Evolutionary conservation across 2,888 invertebrate genomes (phyloP), one percentile per base, ranked within the genome.

Genomic region (Cremastinae sp.): DNA sequence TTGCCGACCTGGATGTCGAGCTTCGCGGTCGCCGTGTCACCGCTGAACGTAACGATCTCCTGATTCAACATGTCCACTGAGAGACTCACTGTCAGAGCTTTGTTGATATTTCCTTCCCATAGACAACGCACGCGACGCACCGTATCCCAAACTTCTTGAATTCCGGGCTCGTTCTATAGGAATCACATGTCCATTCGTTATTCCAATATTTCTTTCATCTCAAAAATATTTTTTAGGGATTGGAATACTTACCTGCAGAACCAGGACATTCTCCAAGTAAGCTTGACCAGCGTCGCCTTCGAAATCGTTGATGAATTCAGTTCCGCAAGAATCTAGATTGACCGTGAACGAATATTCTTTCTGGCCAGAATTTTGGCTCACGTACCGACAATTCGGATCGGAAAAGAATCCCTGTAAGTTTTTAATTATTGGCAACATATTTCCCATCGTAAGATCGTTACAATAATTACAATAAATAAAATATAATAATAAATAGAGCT

Each of bases 61-160:
- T 95, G 94, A 80, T 94, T 95, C 79, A 96, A 89, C 94, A 95
- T 95, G 28, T 95, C 95, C 0, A 96, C 95, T 81, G 94, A 94
- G 16, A 96, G 90, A 12, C 94, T 94, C 0, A 95, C 94, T 0
- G 94, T 93, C 58, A 96, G 89, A 10, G 94, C 94, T 83, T 95
- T 94, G 65, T 94, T 95, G 61, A 96, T 90, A 82, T 94, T 95
- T 12, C 95, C 95, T 91, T 95, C 95, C 95, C 95, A 96, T 9
- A 95, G 90, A 87, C 96, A 96, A 69, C 95, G 92, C 0, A 96
- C 95, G 59, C 94, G 91, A 49, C 95, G 92, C 39, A 95, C 93
- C 0, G 94, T 95, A 84, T 96, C 96, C 95, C 95, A 96, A 0
- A 95, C 94, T 90, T 94, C 93, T 83, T 93, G 93, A 79, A 96